These are phyloP conservation scores for Parauchenoglanis ngamensis DNA, from an alignment of 2,797 vertebrate genomes.

Conservation along the genomic window DNA sequence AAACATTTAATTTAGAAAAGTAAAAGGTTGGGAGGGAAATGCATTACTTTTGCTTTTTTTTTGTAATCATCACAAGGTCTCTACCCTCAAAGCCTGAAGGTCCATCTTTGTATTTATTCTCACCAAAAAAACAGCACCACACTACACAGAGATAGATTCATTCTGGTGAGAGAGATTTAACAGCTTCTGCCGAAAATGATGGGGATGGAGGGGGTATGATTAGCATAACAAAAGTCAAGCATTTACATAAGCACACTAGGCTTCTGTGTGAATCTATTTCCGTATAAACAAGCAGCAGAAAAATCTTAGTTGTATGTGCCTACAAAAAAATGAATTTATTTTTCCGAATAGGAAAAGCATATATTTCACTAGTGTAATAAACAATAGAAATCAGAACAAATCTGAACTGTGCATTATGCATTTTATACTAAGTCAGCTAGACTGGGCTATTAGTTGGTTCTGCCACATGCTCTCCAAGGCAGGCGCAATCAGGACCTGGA, in stretches of 20 bases:
- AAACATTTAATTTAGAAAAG: constrained; percentile 5
- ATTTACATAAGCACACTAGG: constrained; percentile 54
- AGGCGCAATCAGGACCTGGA: neutral
- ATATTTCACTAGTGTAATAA: neutral
- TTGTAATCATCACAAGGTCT: neutral
- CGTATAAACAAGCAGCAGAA: constrained; percentile 52
- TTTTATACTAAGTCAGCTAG: neutral
- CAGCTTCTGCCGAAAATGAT: constrained; percentile 42
- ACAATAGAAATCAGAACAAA: neutral
- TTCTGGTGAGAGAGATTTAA: constrained; percentile 45
- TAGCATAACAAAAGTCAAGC: constrained; percentile 56
- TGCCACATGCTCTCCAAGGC: constrained; percentile 6
- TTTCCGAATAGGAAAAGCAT: neutral
- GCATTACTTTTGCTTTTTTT: neutral
- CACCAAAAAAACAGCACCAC: neutral
- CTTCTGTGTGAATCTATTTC: constrained; percentile 40
- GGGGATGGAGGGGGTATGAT: constrained; percentile 20
- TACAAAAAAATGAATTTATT: constrained; percentile 14
- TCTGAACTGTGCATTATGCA: neutral
- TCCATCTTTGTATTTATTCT: constrained; percentile 23
- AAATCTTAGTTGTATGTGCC: constrained; percentile 24
- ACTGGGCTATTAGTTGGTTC: neutral
- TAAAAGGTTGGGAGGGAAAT: neutral
- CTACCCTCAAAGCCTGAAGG: constrained; percentile 20
- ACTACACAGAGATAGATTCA: constrained; percentile 22